A percentile compares a stretch with the other conserved stretches of the same genome.
Evolutionary conservation across 23 tunicate species (phyloP).

Genomic region (Oikopleura albicans): DNA sequence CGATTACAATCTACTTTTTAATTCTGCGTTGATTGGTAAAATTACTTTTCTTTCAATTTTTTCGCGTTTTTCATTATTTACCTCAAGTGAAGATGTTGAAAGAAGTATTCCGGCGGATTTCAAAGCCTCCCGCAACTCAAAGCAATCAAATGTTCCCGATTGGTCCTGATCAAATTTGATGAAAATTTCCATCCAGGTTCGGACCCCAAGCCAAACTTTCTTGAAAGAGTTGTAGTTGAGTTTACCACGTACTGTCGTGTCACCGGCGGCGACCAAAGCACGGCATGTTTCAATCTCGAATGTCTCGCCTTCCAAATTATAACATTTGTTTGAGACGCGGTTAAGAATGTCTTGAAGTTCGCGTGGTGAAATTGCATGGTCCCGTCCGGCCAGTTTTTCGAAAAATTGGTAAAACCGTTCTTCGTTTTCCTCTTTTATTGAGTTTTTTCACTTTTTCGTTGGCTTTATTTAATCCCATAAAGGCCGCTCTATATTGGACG

Average conservation of each 20-base stretch:
- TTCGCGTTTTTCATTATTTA: neutral
- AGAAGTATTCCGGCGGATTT: conserved; percentile 33
- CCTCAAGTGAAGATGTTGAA: neutral
- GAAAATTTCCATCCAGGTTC: conserved; percentile 92
- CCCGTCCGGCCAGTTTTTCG: conserved; percentile 85
- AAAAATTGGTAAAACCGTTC: conserved; percentile 40
- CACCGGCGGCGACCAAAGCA: neutral
- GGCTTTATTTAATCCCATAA: too few species aligned
- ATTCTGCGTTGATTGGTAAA: neutral
- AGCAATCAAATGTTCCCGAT: conserved; percentile 60
- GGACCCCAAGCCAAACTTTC: conserved; percentile 68
- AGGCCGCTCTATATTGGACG: too few species aligned
- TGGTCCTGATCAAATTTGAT: conserved; percentile 52
- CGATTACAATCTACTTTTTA: too few species aligned
- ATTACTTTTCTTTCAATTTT: neutral
- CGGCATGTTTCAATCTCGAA: conserved; percentile 8
- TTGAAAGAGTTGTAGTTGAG: conserved; percentile 75
- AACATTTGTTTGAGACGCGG: conserved; percentile 66
- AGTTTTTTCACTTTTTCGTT: neutral
- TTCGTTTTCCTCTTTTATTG: conserved; percentile 28
- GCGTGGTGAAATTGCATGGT: conserved; percentile 77
- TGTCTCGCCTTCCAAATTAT: neutral
- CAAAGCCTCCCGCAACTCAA: conserved; percentile 58
- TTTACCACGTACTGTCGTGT: too few species aligned
- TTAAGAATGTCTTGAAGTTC: conserved; percentile 76